These are phyloP conservation scores for Pseudorhombus dupliciocellatus DNA, from an alignment of 2,113 vertebrate genomes.

Conservation along the genomic window DNA sequence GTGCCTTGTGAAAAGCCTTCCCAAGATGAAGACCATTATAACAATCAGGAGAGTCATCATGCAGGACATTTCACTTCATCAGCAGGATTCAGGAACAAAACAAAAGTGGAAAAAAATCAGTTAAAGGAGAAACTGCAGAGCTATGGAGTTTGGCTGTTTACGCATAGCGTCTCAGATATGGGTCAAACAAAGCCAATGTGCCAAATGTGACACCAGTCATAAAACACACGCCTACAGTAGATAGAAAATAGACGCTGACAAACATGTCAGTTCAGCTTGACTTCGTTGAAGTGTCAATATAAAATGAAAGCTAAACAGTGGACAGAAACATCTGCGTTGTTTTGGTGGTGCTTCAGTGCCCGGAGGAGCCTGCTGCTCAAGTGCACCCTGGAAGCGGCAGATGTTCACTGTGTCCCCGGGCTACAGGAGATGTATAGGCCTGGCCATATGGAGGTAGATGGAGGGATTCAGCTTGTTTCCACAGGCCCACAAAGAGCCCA, in stretches of 20 bases:
- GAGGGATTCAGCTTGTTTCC: slow-evolving; percentile 76
- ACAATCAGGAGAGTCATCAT: slow-evolving; percentile 48
- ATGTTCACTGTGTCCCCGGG: slow-evolving; percentile 78
- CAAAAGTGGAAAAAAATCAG: slow-evolving; percentile 31
- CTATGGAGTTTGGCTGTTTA: slow-evolving; percentile 73
- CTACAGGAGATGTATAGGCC: slow-evolving; percentile 76
- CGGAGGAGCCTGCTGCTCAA: slow-evolving; percentile 49
- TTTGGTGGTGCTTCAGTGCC: slow-evolving; percentile 55
- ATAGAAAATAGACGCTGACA: slow-evolving; percentile 15
- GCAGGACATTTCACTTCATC: slow-evolving; percentile 58
- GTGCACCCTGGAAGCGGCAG: slow-evolving; percentile 74
- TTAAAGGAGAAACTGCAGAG: slow-evolving; percentile 69
- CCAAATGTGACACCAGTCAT: slow-evolving; percentile 36
- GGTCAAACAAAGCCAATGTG: slow-evolving; percentile 70
- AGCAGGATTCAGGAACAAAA: slow-evolving; percentile 56
- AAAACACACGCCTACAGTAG: slow-evolving; percentile 10
- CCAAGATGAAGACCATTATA: slow-evolving; percentile 40
- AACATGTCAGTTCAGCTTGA: slow-evolving; percentile 32
- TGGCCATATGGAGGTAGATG: slow-evolving; percentile 81
- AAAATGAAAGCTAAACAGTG: slow-evolving; percentile 48
- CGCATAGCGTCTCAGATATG: slow-evolving; percentile 60
- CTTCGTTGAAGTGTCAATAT: slow-evolving; percentile 42
- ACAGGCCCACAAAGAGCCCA: slow-evolving; percentile 81
- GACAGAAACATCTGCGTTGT: slow-evolving; percentile 60
- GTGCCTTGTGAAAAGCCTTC: slow-evolving; percentile 14